Conservation (phyloP, 2,797 vertebrate species). For the Gymnopithys bicolor region DNA sequence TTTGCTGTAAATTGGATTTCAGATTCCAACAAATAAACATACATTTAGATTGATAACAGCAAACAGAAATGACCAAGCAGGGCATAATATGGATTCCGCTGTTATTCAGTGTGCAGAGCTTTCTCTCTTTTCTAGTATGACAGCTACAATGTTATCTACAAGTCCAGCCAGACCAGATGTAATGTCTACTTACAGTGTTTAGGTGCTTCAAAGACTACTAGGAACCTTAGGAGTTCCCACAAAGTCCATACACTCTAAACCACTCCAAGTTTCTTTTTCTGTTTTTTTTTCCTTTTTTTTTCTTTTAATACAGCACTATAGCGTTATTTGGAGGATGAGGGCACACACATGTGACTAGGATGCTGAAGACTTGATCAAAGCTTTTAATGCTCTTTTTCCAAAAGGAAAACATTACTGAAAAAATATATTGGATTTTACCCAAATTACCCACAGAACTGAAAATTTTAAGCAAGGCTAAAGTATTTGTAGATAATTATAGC, state of each 20-base stretch:
- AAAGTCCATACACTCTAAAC: not conserved
- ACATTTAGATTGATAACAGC: not conserved
- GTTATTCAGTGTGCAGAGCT: not conserved
- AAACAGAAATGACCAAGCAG: not conserved
- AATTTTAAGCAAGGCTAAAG: not conserved
- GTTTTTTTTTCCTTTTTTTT: accelerated
- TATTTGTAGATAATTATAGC: not conserved
- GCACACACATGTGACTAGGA: not conserved
- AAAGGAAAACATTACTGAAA: not conserved
- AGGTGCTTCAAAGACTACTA: not conserved
- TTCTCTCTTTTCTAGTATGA: not conserved
- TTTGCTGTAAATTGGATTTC: too few species aligned
- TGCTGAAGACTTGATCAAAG: not conserved
- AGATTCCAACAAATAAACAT: too few species aligned
- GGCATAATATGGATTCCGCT: not conserved
- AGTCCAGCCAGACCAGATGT: not conserved
- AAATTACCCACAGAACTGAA: not conserved
- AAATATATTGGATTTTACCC: not conserved
- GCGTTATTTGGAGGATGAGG: not conserved
- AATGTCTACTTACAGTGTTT: not conserved
- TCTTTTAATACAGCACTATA: not conserved
- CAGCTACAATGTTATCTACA: not conserved
- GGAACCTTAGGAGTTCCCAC: not conserved
- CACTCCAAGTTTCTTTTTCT: not conserved
- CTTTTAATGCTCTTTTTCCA: not conserved